A percentile compares a stretch with the other conserved stretches of the same genome.
phyloP scores from a whole-genome alignment of 2,797 vertebrate species.

The Bradypus variegatus region DNA sequence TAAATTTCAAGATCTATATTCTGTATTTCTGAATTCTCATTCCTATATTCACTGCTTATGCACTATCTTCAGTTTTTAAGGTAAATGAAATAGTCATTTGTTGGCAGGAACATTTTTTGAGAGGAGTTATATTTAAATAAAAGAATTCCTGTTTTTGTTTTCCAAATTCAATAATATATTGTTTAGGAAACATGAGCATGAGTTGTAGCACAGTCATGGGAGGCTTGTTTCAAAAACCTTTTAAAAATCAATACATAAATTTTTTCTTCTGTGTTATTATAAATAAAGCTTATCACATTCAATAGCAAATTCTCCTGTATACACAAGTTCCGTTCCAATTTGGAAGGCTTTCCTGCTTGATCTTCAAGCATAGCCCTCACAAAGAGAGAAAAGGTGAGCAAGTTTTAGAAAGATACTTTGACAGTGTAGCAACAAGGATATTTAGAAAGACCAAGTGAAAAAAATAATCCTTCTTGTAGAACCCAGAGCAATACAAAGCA shows the following conservation, averaged over 20 bases:
- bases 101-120: background rate
- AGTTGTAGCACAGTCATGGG: background rate
- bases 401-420: constrained; percentile 18
- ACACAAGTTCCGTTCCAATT: background rate
- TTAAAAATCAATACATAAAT: background rate
- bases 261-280: background rate
- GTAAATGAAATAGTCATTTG: background rate
- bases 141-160: background rate
- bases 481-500: constrained; percentile 15
- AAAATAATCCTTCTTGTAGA: background rate
- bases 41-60: background rate
- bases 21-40: background rate
- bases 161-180: constrained; percentile 11
- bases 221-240: constrained; percentile 9
- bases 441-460: background rate
- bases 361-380: background rate
- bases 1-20: background rate
- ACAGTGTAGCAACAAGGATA: background rate
- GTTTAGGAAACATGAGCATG: background rate
- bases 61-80: background rate
- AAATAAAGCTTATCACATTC: background rate
- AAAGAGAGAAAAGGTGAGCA: background rate
- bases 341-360: background rate
- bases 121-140: background rate
- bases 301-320: background rate